Evolutionary conservation across 92 coral and sea anemone genomes (phyloP).

Genomic region (Zoanthus gigantus): DNA sequence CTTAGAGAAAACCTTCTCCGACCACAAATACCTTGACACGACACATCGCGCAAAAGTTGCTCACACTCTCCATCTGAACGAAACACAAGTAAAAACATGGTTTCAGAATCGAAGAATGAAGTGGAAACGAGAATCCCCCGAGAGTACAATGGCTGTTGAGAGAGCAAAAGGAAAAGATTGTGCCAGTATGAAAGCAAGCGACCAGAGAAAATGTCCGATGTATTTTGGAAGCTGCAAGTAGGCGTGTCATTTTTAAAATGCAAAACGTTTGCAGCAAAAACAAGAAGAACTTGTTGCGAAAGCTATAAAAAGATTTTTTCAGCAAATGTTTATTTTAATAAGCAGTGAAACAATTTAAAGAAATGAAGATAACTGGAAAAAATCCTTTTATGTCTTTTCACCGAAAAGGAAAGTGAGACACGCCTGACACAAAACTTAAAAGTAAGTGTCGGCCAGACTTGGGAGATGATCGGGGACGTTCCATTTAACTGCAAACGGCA

Average conservation of each 20-base stretch:
- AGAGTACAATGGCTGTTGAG: conserved; percentile 12
- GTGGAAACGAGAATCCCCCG: conserved; percentile 37
- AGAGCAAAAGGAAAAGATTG: conserved; percentile 30
- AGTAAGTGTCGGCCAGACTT: too few species aligned
- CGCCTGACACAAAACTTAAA: too few species aligned
- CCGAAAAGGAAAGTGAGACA: neutral
- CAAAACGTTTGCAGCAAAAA: neutral
- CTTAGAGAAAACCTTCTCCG: conserved; percentile 37
- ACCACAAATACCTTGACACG: conserved; percentile 39
- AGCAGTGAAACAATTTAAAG: too few species aligned
- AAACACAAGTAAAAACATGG: conserved; percentile 49
- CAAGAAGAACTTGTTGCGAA: neutral
- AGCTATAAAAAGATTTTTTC: too few species aligned
- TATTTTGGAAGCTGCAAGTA: neutral
- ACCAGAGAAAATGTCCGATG: neutral
- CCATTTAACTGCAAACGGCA: neutral
- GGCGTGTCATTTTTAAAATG: neutral
- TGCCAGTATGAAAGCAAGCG: neutral
- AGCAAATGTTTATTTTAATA: too few species aligned
- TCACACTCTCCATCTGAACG: conserved; percentile 31
- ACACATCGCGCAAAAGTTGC: conserved; percentile 43
- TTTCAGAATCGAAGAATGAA: conserved; percentile 47
- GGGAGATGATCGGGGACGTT: neutral
- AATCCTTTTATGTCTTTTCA: neutral
- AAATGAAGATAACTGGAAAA: neutral